Percentiles rank a stretch among this genome's conserved stretches.
Evolutionary conservation across 2,888 invertebrate species (phyloP).

Genomic region (Diaperis boleti): DNA sequence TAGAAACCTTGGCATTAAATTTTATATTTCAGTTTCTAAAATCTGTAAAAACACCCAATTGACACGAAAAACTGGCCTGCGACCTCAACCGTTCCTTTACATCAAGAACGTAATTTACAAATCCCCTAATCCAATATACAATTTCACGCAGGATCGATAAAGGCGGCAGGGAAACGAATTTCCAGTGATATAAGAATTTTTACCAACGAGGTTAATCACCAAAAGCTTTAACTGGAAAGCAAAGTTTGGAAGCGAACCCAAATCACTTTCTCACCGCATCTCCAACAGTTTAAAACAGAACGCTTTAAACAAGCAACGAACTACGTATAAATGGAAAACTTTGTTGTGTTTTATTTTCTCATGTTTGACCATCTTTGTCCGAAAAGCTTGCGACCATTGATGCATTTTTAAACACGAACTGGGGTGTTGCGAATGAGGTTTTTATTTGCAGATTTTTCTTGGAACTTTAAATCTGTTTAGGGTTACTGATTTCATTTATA

Average conservation of each 20-base stretch:
- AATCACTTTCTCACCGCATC: slow-evolving; percentile 3
- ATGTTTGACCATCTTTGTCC: too few species aligned
- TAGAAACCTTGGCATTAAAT: too few species aligned
- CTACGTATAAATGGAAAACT: not conserved
- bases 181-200: slow-evolving; percentile 12
- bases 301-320: not conserved
- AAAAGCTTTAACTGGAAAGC: slow-evolving; percentile 7
- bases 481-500: too few species aligned
- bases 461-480: too few species aligned
- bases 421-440: too few species aligned
- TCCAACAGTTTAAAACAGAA: not conserved
- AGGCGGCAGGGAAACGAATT: slow-evolving; percentile 5
- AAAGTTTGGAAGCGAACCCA: slow-evolving; percentile 3
- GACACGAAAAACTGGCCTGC: slow-evolving; percentile 17
- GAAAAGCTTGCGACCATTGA: too few species aligned
- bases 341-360: not conserved
- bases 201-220: slow-evolving; percentile 7
- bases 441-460: too few species aligned
- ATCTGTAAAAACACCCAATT: too few species aligned
- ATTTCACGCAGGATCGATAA: slow-evolving; percentile 17
- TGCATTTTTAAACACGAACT: too few species aligned
- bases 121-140: slow-evolving; percentile 18
- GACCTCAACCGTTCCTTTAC: slow-evolving; percentile 4
- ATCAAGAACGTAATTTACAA: slow-evolving; percentile 24
- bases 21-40: too few species aligned